Evolutionary conservation across 2,888 invertebrate species (phyloP).

Genomic region (Euspilapteryx auroguttella): DNA sequence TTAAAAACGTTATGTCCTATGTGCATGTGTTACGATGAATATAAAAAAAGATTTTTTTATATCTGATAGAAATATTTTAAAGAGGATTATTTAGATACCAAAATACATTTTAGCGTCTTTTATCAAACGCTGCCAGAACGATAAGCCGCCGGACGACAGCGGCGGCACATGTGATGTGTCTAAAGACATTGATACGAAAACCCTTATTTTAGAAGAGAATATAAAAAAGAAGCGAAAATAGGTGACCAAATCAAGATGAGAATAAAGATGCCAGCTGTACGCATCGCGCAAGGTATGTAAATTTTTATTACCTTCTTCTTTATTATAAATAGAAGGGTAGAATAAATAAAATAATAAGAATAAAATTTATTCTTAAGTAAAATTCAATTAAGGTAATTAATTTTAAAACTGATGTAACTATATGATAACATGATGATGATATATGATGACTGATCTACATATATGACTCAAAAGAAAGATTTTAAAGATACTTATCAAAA

Average conservation of each 20-base stretch:
- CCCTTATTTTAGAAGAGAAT: slow-evolving; percentile 36
- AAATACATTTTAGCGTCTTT: slow-evolving; percentile 32
- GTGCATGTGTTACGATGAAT: no score
- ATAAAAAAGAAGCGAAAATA: slow-evolving; percentile 53
- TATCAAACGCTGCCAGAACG: slow-evolving; percentile 46
- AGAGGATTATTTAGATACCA: slow-evolving; percentile 26
- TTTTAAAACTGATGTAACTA: no score
- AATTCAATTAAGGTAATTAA: no score
- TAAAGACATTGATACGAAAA: slow-evolving; percentile 37
- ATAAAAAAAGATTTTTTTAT: no score
- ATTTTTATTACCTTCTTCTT: background rate
- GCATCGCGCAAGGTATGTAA: slow-evolving; percentile 93
- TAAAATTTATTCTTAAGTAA: no score
- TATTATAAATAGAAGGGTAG: background rate
- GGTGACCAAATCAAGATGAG: slow-evolving; percentile 81
- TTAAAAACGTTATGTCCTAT: no score
- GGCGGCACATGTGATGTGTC: slow-evolving; percentile 54
- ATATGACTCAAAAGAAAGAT: no score
- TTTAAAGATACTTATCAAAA: no score
- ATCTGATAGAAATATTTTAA: no score
- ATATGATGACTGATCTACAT: no score
- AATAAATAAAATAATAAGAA: no score
- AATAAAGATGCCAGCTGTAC: slow-evolving; percentile 97
- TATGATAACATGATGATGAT: no score
- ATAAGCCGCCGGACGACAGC: slow-evolving; percentile 49